These are phyloP conservation scores for Pissodes strobi DNA, from an alignment of 1,140 invertebrate species.

Conservation along the genomic window DNA sequence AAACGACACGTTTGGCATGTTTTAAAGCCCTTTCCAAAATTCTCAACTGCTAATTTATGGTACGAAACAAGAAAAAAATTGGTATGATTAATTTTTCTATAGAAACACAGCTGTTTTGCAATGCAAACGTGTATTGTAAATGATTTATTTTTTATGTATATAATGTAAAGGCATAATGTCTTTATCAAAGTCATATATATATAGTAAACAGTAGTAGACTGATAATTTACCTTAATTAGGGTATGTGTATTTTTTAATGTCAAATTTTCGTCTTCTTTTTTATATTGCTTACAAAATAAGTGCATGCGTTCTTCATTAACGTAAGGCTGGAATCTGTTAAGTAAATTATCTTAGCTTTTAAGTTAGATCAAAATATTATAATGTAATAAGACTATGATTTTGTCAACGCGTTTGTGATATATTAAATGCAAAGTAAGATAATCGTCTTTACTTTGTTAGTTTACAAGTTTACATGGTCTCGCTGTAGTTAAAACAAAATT, in stretches of 20 bases:
- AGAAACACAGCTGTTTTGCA: constrained; percentile 48
- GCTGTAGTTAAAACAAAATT: too few relatives aligned
- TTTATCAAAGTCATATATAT: constrained; percentile 47
- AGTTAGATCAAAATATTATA: background rate
- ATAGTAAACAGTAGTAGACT: constrained; percentile 55
- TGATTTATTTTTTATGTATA: constrained; percentile 51
- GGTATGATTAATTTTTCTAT: constrained; percentile 43
- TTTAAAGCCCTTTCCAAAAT: too few relatives aligned
- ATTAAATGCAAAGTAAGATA: background rate
- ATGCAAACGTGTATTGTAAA: constrained; percentile 50
- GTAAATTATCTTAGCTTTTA: background rate
- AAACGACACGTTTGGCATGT: too few relatives aligned
- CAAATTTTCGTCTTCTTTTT: constrained; percentile 46
- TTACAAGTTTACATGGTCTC: too few relatives aligned
- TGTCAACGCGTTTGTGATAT: too few relatives aligned
- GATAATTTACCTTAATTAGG: constrained; percentile 52
- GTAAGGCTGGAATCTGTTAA: background rate
- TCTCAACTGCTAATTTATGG: too few relatives aligned
- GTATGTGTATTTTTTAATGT: constrained; percentile 56
- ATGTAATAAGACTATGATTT: too few relatives aligned
- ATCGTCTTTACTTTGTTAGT: too few relatives aligned
- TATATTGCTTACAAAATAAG: constrained; percentile 10
- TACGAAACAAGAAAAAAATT: too few relatives aligned
- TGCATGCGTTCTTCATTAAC: constrained; percentile 11
- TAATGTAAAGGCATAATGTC: constrained; percentile 56